These are phyloP conservation scores for Lasioglossum pauxillum DNA, from an alignment of 2,888 invertebrate genomes.

Conservation along the genomic window DNA sequence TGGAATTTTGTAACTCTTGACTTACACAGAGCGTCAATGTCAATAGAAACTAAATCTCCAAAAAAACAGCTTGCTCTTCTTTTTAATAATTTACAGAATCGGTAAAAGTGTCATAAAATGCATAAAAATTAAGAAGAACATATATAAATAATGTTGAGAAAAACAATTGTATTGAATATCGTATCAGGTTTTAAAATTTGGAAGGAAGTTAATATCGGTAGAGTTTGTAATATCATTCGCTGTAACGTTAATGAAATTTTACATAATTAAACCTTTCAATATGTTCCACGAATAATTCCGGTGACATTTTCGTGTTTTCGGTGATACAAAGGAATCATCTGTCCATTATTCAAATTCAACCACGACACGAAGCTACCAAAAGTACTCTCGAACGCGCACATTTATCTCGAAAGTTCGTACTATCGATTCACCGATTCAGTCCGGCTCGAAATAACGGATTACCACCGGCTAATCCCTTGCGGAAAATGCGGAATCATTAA, in stretches of 20 bases:
- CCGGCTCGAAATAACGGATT: conserved; percentile 59
- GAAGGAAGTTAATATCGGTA: not conserved
- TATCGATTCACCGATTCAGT: conserved; percentile 18
- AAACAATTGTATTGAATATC: not conserved
- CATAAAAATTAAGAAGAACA: not conserved
- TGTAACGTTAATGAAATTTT: not conserved
- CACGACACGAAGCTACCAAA: not conserved
- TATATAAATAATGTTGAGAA: not conserved
- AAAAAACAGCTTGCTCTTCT: not conserved
- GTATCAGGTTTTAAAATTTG: not conserved
- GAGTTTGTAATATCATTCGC: not conserved
- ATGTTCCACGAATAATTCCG: not conserved
- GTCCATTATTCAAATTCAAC: not conserved
- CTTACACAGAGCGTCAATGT: not conserved
- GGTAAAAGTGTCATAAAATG: not conserved
- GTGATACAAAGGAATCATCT: not conserved
- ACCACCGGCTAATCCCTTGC: conserved; percentile 54
- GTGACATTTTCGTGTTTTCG: not conserved
- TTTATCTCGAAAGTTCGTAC: not conserved
- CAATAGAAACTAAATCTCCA: not conserved
- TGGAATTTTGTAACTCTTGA: not conserved
- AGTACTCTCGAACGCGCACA: conserved; percentile 12
- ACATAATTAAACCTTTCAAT: not conserved
- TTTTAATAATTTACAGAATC: not conserved
- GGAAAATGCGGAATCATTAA: conserved; percentile 62